Base-by-base conservation (phyloP, 2,797 vertebrate genomes). In the Molossus alvarezi region DNA sequence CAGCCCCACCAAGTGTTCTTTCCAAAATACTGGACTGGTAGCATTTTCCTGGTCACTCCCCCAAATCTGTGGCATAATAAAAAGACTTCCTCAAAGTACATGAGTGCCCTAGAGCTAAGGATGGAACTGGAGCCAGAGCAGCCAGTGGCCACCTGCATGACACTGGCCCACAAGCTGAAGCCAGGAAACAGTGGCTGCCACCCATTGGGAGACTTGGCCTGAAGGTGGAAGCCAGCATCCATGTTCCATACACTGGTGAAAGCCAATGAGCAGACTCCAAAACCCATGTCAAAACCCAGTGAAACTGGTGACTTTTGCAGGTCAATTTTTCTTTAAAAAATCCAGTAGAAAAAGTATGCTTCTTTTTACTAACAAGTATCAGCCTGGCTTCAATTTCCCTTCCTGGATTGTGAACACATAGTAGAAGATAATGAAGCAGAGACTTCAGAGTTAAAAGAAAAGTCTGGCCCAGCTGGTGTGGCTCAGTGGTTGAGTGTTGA, bases 91-190 rank as follows among this genome's bases (percentile, higher is more conserved):
- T 45, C 33, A 3, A 45, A 45, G 41, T 45, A 45, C 41, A 45
- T 45, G 41, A 45, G 6, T 45, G 41, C 41, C 41, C 41, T 45
- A 45, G 41, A 45, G 41, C 41, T 45, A 45, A 45, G 41, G 41
- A 45, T 45, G 41, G 41, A 45, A 45, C 41, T 45, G 41, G 41
- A 45, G 41, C 41, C 41, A 45, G 41, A 45, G 41, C 41, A 45
- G 41, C 41, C 5, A 6, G 41, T 45, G 41, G 41, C 41, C 3
- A 6, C 41, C 41, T 45, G 41, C 67, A 12, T 37, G 88, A 33
- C 13, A 0, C 10, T 0, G 11, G 6, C 1, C 12, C 18, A 2
- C 0, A 0, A 15, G 60, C 64, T 10, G 20, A 20, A 3, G n/a
- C 27, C 4, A 3, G 0, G 10, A 17, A 23, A 3, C 5, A 1